Evolutionary conservation across 2,113 vertebrate species (phyloP).

Genomic region (Beaufortia kweichowensis): DNA sequence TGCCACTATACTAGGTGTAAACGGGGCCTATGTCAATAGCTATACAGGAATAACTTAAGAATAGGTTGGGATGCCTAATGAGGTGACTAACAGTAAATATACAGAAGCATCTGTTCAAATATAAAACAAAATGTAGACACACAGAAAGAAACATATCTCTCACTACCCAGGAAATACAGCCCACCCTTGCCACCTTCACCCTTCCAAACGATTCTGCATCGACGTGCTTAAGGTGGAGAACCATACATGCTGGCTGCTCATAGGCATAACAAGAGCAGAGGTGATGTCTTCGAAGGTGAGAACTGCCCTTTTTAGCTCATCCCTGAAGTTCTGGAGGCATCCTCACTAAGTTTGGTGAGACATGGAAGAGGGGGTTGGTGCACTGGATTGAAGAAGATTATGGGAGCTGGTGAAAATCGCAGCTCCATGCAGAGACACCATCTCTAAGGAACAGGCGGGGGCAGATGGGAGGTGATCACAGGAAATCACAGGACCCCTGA

Average conservation of each 20-base stretch:
- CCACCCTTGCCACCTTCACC: neutral
- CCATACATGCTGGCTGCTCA: constrained; percentile 11
- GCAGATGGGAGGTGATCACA: constrained; percentile 51
- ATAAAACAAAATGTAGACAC: neutral
- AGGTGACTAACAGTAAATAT: neutral
- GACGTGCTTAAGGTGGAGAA: neutral
- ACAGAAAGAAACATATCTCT: neutral
- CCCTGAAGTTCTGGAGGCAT: constrained; percentile 25
- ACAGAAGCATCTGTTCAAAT: too few species aligned
- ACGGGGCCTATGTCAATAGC: neutral
- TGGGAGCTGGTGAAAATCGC: constrained; percentile 55
- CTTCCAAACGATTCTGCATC: neutral
- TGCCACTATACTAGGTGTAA: neutral
- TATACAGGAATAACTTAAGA: neutral
- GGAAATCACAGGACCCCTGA: constrained; percentile 52
- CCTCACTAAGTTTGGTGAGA: constrained; percentile 56
- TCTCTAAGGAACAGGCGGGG: constrained; percentile 35
- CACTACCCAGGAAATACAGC: neutral
- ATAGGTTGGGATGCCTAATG: neutral
- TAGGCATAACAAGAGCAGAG: constrained; percentile 57
- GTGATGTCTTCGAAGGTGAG: constrained; percentile 44
- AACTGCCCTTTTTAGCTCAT: constrained; percentile 40
- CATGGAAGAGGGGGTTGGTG: constrained; percentile 22
- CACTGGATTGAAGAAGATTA: constrained; percentile 22
- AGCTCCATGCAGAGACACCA: constrained; percentile 52